phyloP scores from a whole-genome alignment of 2,888 invertebrate genomes.

The Brachypalpus laphriformis region DNA sequence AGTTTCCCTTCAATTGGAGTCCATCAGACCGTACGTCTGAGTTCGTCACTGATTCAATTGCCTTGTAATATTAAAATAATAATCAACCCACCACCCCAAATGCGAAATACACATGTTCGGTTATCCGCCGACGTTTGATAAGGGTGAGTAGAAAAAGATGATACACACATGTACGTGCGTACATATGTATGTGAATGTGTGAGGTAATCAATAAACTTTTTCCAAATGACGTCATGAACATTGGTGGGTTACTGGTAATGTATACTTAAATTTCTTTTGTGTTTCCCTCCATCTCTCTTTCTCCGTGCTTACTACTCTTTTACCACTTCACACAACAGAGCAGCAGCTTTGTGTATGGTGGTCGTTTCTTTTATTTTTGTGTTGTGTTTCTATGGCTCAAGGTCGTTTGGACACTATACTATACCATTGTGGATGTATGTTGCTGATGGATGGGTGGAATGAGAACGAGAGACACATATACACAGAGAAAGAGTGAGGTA shows the following conservation, averaged over 20 bases:
- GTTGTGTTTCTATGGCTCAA: conserved; percentile 53
- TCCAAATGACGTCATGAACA: conserved; percentile 64
- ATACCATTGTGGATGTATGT: conserved; percentile 7
- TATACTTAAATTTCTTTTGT: conserved; percentile 25
- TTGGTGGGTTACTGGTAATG: conserved; percentile 22
- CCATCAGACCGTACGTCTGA: conserved; percentile 31
- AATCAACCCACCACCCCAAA: neutral
- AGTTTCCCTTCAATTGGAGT: conserved; percentile 41
- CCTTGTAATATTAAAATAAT: conserved; percentile 48
- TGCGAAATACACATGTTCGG: neutral
- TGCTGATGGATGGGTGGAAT: neutral
- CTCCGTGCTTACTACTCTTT: neutral
- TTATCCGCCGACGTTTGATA: neutral
- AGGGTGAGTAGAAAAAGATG: conserved; percentile 17
- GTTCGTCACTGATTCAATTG: conserved; percentile 57
- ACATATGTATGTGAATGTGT: conserved; percentile 12
- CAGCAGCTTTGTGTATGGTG: neutral
- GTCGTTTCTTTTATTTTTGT: conserved; percentile 21
- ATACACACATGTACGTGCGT: neutral
- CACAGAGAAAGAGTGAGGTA: conserved; percentile 2
- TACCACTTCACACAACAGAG: neutral
- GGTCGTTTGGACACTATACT: conserved; percentile 59
- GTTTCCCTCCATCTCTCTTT: conserved; percentile 10
- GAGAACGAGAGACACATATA: neutral
- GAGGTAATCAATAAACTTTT: conserved; percentile 64